These are phyloP conservation scores for Tragulus kanchil DNA, from an alignment of 2,113 vertebrate species.

Conservation along the genomic window DNA sequence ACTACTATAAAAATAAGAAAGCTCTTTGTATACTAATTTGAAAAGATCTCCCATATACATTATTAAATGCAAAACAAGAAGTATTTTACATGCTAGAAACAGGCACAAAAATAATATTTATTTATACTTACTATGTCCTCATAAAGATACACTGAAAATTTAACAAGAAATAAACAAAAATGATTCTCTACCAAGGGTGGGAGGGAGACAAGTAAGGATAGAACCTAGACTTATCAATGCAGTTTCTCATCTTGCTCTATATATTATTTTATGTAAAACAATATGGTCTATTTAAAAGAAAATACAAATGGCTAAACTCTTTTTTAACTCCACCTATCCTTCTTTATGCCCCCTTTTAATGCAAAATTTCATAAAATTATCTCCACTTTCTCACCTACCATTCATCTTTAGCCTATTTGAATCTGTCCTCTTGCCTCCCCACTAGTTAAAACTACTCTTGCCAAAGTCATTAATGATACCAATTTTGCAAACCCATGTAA, in stretches of 20 bases:
- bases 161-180: neutral
- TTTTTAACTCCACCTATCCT: neutral
- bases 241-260: neutral
- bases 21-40: neutral
- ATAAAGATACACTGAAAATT: neutral
- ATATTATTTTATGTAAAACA: neutral
- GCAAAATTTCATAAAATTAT: neutral
- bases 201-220: neutral
- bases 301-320: neutral
- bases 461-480: neutral
- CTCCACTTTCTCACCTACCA: neutral
- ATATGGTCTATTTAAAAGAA: neutral
- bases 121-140: neutral
- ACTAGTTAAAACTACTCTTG: neutral
- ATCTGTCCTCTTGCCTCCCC: neutral
- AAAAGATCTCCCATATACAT: neutral
- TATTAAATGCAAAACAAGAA: constrained; percentile 3
- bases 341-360: constrained; percentile 6
- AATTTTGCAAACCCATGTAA: neutral
- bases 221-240: neutral
- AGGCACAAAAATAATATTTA: constrained; percentile 6
- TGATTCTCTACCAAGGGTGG: neutral
- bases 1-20: neutral
- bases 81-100: neutral
- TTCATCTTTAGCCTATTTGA: neutral